Conservation (phyloP, 64 coral and sea anemone species). For the Montipora foliosa region DNA sequence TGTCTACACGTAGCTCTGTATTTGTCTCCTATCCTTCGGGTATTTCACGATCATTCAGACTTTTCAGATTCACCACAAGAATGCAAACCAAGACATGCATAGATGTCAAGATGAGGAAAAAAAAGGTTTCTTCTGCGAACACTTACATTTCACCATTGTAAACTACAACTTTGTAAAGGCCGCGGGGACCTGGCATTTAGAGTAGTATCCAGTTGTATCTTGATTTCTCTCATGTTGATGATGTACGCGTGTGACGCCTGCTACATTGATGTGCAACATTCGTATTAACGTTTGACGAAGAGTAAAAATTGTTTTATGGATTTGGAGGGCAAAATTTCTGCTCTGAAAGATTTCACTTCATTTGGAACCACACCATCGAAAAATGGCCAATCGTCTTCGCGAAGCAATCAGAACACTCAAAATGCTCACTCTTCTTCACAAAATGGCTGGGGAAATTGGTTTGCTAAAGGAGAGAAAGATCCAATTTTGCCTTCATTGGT, state of each 20-base stretch:
- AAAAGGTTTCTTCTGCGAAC: too few species aligned
- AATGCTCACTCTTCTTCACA: constrained; percentile 25
- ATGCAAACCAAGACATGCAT: too few species aligned
- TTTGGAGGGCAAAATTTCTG: constrained; percentile 58
- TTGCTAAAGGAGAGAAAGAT: constrained; percentile 82
- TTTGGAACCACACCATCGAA: constrained; percentile 61
- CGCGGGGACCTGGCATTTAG: neutral
- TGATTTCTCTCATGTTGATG: neutral
- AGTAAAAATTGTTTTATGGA: neutral
- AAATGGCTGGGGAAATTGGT: constrained; percentile 87
- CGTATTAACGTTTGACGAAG: too few species aligned
- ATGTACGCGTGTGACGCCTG: neutral
- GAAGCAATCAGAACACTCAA: neutral
- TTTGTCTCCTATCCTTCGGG: too few species aligned
- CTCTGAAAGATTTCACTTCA: constrained; percentile 67
- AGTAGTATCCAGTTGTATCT: neutral
- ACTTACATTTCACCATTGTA: too few species aligned
- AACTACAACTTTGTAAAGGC: neutral
- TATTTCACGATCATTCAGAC: too few species aligned
- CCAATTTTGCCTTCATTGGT: constrained; percentile 90
- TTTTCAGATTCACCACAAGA: too few species aligned
- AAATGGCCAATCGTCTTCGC: neutral
- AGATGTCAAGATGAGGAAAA: too few species aligned
- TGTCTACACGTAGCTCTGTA: too few species aligned
- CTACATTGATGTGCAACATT: neutral